phyloP scores from a whole-genome alignment of 2,797 vertebrate species.

The Mus minutoides region DNA sequence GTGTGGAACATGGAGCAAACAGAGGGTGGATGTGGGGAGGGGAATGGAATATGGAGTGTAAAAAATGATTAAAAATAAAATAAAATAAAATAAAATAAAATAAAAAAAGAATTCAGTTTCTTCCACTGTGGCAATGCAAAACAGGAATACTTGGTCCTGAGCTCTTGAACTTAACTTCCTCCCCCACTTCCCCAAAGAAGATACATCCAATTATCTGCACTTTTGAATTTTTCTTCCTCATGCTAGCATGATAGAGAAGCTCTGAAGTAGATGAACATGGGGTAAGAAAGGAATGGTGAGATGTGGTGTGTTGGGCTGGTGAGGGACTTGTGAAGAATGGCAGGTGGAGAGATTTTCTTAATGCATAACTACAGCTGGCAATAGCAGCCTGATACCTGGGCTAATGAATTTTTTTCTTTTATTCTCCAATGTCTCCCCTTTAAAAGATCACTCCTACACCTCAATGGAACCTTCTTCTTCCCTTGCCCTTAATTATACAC shows the following conservation, averaged over 20 bases:
- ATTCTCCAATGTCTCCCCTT: background rate
- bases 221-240: background rate
- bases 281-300: background rate
- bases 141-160: background rate
- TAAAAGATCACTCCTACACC: background rate
- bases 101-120: background rate
- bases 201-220: background rate
- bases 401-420: background rate
- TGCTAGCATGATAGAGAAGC: background rate
- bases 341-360: background rate
- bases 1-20: too few relatives aligned
- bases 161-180: background rate
- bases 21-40: too few relatives aligned
- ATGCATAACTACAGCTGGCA: too few relatives aligned
- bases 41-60: too few relatives aligned
- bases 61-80: too few relatives aligned
- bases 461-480: background rate
- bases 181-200: background rate
- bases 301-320: background rate
- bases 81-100: too few relatives aligned
- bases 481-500: background rate
- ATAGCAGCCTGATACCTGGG: background rate
- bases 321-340: background rate
- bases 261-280: background rate
- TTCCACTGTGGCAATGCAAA: background rate